A percentile compares a stretch with the other conserved stretches of the same genome.
Evolutionary conservation across 2,888 invertebrate species (phyloP).

Genomic region (Stegophylla sp.): DNA sequence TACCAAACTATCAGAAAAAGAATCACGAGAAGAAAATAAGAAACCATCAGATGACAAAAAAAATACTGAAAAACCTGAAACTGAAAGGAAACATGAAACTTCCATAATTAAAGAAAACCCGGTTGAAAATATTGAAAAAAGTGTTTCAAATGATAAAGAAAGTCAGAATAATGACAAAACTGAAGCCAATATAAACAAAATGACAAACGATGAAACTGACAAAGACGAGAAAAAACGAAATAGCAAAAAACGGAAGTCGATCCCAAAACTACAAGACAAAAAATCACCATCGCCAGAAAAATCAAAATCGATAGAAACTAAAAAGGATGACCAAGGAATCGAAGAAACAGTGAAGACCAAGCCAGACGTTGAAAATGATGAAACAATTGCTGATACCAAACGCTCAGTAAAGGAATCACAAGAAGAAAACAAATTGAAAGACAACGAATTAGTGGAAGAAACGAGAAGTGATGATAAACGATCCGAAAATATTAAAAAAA

Average conservation of each 20-base stretch:
- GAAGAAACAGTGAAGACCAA: slow-evolving; percentile 59
- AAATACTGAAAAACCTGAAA: not conserved
- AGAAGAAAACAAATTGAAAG: slow-evolving; percentile 56
- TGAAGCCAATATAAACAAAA: not conserved
- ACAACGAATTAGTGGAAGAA: too few species aligned
- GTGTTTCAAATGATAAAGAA: slow-evolving; percentile 58
- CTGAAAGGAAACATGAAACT: not conserved
- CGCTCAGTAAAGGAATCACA: too few species aligned
- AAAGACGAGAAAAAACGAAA: not conserved
- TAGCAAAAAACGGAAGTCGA: slow-evolving; percentile 41
- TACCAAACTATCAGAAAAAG: too few species aligned
- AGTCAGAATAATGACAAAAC: not conserved
- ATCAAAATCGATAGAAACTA: slow-evolving; percentile 60
- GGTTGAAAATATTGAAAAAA: slow-evolving; percentile 57
- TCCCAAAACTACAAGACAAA: slow-evolving; percentile 32
- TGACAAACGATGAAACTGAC: not conserved
- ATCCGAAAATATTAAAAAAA: slow-evolving; percentile 59
- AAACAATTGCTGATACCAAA: slow-evolving; percentile 57
- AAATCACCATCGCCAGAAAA: slow-evolving; percentile 58
- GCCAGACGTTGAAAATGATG: slow-evolving; percentile 58
- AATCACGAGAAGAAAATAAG: not conserved
- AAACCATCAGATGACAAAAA: slow-evolving; percentile 31
- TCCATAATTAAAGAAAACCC: too few species aligned
- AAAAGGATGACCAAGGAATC: slow-evolving; percentile 59
- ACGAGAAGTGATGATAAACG: too few species aligned